Conservation (phyloP, 2,888 invertebrate species). For the Melanotus villosus region DNA sequence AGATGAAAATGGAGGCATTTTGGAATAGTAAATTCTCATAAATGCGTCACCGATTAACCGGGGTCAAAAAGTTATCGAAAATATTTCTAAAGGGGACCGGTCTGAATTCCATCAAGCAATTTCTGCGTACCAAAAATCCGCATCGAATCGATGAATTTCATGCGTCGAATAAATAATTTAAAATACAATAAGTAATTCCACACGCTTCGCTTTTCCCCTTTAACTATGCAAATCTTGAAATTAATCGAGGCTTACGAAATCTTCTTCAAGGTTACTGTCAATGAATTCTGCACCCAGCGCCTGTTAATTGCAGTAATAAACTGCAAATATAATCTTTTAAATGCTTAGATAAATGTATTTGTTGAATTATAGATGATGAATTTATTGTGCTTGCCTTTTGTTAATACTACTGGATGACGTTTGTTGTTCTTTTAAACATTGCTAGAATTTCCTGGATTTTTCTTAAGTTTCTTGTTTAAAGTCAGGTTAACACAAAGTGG, state of each 20-base stretch:
- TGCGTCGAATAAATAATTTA: neutral
- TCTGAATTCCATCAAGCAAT: neutral
- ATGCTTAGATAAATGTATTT: conserved; percentile 14
- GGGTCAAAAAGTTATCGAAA: neutral
- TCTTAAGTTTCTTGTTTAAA: no score
- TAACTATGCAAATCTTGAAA: neutral
- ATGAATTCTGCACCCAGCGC: conserved; percentile 1
- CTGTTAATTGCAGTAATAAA: conserved; percentile 1
- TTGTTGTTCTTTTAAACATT: neutral
- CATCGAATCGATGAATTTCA: neutral
- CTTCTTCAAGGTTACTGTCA: neutral
- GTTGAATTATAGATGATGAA: neutral
- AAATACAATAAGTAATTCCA: neutral
- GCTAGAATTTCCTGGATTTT: no score
- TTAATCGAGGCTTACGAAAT: neutral
- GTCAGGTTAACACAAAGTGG: no score
- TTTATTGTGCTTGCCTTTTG: conserved; percentile 3
- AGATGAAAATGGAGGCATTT: no score
- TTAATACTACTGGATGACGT: neutral
- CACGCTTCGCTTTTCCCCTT: neutral
- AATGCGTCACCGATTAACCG: neutral
- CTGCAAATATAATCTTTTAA: conserved; percentile 3
- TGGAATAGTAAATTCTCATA: no score
- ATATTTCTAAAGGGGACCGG: neutral
- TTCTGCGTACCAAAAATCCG: neutral